Conservation (phyloP, 2,113 vertebrate species). For the human region DNA sequence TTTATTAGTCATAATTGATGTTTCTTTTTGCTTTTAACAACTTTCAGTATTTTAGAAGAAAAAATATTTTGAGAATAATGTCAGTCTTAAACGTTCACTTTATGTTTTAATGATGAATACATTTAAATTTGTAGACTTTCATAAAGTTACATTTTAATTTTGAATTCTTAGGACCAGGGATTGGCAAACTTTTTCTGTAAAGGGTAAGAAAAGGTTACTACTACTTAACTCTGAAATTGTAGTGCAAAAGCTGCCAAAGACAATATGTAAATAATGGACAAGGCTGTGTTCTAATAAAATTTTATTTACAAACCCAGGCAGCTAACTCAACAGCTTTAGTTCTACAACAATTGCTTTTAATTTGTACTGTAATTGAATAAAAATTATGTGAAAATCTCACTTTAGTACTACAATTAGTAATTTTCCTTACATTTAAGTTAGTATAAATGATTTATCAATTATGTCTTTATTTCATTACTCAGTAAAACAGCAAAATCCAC, state of each 20-base stretch:
- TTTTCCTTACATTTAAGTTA: background rate
- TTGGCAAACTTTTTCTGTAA: background rate
- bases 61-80: conserved; percentile 1
- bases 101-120: background rate
- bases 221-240: background rate
- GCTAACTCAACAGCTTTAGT: background rate
- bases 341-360: background rate
- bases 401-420: background rate
- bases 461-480: background rate
- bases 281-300: background rate
- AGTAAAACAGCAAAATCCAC: background rate
- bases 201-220: background rate
- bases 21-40: background rate
- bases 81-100: background rate
- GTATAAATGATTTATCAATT: background rate
- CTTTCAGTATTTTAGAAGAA: background rate
- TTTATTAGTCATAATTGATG: background rate
- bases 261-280: background rate
- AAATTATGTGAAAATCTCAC: background rate
- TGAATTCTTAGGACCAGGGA: background rate
- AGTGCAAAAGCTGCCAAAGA: background rate
- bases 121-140: background rate
- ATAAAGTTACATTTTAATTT: background rate
- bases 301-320: background rate
- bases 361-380: background rate